Conservation (phyloP, 2,113 vertebrate species). For the Emberiza fucata region DNA sequence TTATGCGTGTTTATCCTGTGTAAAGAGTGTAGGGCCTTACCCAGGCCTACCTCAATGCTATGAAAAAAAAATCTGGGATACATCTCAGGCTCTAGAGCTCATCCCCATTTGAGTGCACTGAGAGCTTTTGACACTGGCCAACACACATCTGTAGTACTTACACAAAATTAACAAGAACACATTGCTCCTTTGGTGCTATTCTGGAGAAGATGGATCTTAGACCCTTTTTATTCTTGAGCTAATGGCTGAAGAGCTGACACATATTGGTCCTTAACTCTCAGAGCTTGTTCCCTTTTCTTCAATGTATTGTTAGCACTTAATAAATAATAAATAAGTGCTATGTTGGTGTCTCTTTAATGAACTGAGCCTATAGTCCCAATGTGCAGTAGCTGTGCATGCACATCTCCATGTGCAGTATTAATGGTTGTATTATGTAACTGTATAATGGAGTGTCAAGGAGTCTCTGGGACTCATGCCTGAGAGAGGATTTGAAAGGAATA, state of each 20-base stretch:
- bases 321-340: conserved; percentile 21
- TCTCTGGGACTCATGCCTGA: background rate
- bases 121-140: background rate
- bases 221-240: background rate
- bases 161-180: background rate
- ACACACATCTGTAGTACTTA: background rate
- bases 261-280: background rate
- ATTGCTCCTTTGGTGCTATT: background rate
- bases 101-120: background rate
- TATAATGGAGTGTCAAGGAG: background rate
- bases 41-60: background rate
- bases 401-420: conserved; percentile 2
- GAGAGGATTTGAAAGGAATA: background rate
- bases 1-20: background rate
- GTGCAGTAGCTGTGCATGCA: background rate
- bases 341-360: background rate
- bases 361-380: background rate
- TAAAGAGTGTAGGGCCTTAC: background rate
- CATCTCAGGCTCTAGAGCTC: background rate
- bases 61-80: background rate
- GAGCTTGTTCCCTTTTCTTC: background rate
- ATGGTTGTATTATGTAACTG: conserved; percentile 15
- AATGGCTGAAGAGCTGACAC: background rate
- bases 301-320: background rate
- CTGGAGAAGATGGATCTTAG: background rate